phyloP scores from a whole-genome alignment of 2,113 vertebrate species.

The Phodopus roborovskii region DNA sequence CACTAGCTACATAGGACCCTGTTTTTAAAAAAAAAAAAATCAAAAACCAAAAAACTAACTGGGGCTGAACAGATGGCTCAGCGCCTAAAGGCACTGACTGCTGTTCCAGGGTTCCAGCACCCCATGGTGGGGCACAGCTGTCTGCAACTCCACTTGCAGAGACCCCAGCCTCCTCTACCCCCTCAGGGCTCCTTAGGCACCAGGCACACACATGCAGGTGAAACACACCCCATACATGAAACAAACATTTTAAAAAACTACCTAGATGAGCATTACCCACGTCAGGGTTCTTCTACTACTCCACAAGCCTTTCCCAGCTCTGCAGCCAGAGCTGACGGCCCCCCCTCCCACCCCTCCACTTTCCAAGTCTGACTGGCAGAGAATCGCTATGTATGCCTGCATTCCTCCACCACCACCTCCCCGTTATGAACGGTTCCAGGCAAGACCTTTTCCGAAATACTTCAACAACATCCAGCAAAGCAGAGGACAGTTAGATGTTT shows the following conservation, averaged over 20 bases:
- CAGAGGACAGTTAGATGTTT: background rate
- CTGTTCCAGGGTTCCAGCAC: background rate
- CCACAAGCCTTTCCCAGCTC: background rate
- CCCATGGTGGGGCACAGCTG: background rate
- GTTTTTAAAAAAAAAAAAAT: too few species aligned
- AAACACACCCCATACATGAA: background rate
- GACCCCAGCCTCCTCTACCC: background rate
- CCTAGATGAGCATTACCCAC: background rate
- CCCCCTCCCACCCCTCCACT: accelerated
- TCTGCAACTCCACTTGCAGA: background rate
- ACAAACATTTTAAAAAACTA: background rate
- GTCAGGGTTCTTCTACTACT: background rate
- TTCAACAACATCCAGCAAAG: background rate
- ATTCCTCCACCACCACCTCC: background rate
- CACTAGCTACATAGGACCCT: background rate
- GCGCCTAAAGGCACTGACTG: background rate
- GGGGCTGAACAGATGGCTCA: background rate
- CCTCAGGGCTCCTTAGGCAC: background rate
- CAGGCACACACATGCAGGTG: background rate
- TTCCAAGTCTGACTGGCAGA: background rate
- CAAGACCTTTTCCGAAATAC: background rate
- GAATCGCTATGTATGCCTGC: background rate
- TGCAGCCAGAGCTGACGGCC: background rate
- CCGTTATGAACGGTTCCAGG: background rate
- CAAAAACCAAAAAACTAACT: background rate